phyloP scores from a whole-genome alignment of 2,888 invertebrate genomes.

The Neelides folsomi region DNA sequence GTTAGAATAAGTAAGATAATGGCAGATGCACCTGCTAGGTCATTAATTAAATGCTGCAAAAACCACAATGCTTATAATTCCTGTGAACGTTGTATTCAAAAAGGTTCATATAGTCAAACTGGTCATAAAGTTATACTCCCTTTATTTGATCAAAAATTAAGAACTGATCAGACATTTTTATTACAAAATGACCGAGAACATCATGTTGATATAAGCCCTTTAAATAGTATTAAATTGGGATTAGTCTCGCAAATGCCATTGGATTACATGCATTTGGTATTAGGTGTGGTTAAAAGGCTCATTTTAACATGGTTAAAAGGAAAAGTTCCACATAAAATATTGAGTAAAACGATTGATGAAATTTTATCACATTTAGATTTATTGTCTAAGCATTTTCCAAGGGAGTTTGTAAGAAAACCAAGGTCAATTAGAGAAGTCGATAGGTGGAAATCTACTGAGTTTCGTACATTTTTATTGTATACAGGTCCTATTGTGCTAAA shows the following conservation, averaged over 20 bases:
- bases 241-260: slow-evolving; percentile 10
- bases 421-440: background rate
- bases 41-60: slow-evolving; percentile 5
- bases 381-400: slow-evolving; percentile 3
- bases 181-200: background rate
- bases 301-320: slow-evolving; percentile 7
- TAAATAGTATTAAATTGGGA: slow-evolving; percentile 5
- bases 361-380: slow-evolving; percentile 6
- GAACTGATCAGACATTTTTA: too few species aligned
- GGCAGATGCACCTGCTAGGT: slow-evolving; percentile 13
- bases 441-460: background rate
- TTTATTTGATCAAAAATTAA: background rate
- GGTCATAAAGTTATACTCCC: slow-evolving; percentile 2
- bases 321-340: background rate
- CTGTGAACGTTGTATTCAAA: slow-evolving; percentile 8
- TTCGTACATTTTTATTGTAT: background rate
- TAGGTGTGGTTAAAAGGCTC: slow-evolving; percentile 15
- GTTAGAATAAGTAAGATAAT: slow-evolving; percentile 3
- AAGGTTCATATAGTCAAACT: slow-evolving; percentile 5
- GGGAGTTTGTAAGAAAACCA: background rate
- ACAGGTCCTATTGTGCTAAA: background rate
- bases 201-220: background rate
- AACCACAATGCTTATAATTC: slow-evolving; percentile 7
- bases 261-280: slow-evolving; percentile 19
- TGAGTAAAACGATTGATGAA: background rate